Base-by-base conservation (phyloP, 2,888 invertebrate genomes). In the Melanophora roralis region DNA sequence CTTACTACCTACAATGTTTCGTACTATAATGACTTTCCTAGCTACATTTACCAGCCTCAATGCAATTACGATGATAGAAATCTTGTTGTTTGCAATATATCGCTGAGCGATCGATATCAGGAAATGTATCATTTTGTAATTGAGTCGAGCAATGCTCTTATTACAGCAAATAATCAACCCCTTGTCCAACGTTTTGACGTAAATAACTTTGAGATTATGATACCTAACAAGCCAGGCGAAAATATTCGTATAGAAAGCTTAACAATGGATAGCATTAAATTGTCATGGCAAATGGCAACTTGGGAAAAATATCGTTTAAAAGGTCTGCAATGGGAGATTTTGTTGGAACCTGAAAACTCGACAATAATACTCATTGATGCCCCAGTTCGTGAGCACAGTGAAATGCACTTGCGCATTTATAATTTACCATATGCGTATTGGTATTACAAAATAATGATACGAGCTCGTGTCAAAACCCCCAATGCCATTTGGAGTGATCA, bases 401-500 rank as follows among this genome's bases (percentile, higher is more conserved):
- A 83, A n/a, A 79, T 86, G 34, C 83, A 81, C 0, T 76, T 91
- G 16, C 84, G 85, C 11, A 72, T 89, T 2, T 83, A 81, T 2
- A 84, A 86, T 7, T 81, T 88, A 2, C 84, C 86, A 4, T 88
- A 83, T 81, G 86, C 87, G 2, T 85, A 84, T 62, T 87, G 85
- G 69, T 83, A 92, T 60, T 96, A 95, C 90, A 94, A 94, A 82
- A 92, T 96, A 1, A 82, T 80, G 23, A 16, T 88, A 51, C 91
- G 95, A 82, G 93, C 96, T 64, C 93, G 93, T 76, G 92, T 94
- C 78, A 93, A 92, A 85, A 92, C 94, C 9, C 82, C 71, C 59
- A 82, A 32, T 76, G 84, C 77, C 19, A 91, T 92, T 88, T 96
- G 95, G 95, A 96, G 96, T 45, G 90, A 93, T 62, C 93, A 93